phyloP scores from a whole-genome alignment of 1,140 invertebrate species.

The Homarus americanus region DNA sequence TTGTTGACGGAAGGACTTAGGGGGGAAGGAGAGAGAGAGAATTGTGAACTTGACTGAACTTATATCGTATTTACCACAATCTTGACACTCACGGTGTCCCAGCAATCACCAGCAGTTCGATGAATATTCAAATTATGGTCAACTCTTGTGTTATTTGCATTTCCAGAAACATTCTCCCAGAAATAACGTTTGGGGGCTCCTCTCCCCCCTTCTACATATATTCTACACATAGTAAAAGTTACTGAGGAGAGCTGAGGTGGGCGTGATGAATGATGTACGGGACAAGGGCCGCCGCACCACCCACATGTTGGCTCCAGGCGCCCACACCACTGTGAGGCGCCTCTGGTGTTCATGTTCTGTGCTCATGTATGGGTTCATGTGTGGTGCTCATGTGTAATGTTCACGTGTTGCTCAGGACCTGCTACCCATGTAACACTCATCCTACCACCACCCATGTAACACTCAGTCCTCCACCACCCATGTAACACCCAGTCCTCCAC shows the following conservation, averaged over 20 bases:
- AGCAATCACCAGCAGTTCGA: constrained; percentile 45
- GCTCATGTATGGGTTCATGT: not conserved
- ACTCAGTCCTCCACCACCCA: not conserved
- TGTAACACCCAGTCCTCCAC: not conserved
- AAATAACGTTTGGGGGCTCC: constrained; percentile 24
- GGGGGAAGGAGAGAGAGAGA: not conserved
- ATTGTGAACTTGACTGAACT: constrained; percentile 23
- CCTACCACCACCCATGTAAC: not conserved
- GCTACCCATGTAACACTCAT: too few species aligned
- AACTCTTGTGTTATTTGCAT: constrained; percentile 55
- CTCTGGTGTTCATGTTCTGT: not conserved
- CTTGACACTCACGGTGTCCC: constrained; percentile 37
- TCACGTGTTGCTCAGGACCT: too few species aligned
- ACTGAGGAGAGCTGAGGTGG: not conserved
- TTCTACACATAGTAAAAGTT: not conserved
- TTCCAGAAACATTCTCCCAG: constrained; percentile 37
- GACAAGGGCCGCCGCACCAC: not conserved
- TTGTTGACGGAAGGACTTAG: constrained; percentile 2
- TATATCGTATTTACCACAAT: constrained; percentile 29
- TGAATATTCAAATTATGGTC: constrained; percentile 59
- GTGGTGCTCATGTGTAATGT: not conserved
- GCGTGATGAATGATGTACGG: not conserved
- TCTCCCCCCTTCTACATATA: not conserved
- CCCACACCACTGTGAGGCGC: not conserved
- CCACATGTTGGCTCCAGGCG: not conserved